phyloP scores from a whole-genome alignment of 2,888 invertebrate species.

The Ophonus ardosiacus region DNA sequence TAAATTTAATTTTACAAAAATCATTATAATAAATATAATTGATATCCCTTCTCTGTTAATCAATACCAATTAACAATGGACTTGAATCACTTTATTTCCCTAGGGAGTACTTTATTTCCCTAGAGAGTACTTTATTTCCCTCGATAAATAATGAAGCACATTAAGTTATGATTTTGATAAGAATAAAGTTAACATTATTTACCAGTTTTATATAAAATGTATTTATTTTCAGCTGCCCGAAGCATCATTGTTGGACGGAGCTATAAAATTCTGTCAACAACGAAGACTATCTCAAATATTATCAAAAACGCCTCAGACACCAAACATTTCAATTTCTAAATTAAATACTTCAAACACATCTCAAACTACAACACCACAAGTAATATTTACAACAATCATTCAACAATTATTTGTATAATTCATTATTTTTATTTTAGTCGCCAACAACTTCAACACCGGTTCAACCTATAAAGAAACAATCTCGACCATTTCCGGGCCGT shows the following conservation, averaged over 20 bases:
- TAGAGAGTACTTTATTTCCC: too few species aligned
- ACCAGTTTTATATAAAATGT: constrained; percentile 58
- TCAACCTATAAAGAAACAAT: constrained; percentile 68
- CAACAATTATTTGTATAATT: constrained; percentile 28
- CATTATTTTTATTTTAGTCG: constrained; percentile 65
- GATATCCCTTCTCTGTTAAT: too few species aligned
- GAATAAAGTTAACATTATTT: too few species aligned
- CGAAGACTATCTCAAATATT: constrained; percentile 80
- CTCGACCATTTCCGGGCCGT: constrained; percentile 71
- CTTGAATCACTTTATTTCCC: too few species aligned
- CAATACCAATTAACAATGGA: too few species aligned
- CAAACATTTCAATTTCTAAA: constrained; percentile 63
- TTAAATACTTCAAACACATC: constrained; percentile 65
- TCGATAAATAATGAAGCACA: too few species aligned
- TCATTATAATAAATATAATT: too few species aligned
- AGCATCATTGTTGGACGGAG: constrained; percentile 79
- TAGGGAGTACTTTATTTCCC: too few species aligned
- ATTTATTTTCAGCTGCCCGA: constrained; percentile 76
- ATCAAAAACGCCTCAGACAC: constrained; percentile 73
- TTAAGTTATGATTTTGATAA: too few species aligned
- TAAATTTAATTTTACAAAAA: too few species aligned
- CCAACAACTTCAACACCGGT: constrained; percentile 64
- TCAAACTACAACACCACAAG: constrained; percentile 67
- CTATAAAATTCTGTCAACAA: constrained; percentile 84
- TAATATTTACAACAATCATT: constrained; percentile 65